These are phyloP conservation scores for Ophion ventricosus DNA, from an alignment of 2,888 invertebrate species.

Conservation along the genomic window DNA sequence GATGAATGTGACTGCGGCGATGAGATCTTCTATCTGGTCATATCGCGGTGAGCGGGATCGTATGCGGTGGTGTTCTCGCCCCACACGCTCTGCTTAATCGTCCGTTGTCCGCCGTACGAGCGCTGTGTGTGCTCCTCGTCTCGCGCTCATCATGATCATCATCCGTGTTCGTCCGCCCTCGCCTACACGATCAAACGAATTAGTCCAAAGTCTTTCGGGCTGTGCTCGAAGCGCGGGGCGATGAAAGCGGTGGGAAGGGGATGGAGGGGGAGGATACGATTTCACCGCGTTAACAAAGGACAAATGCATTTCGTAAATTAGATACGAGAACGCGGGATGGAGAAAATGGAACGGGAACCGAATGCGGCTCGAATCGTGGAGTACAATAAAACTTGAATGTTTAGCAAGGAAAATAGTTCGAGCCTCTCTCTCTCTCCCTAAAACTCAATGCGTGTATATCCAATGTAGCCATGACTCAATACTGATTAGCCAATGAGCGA, in stretches of 20 bases:
- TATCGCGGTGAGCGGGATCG: neutral
- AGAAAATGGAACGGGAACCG: constrained; percentile 35
- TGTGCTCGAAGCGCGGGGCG: neutral
- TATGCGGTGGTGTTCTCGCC: constrained; percentile 28
- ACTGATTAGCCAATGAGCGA: neutral
- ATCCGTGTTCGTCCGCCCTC: constrained; percentile 40
- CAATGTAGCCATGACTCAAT: neutral
- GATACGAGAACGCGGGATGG: constrained; percentile 17
- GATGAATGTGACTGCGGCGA: neutral
- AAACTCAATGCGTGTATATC: neutral
- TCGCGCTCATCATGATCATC: neutral
- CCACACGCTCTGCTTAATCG: constrained; percentile 37
- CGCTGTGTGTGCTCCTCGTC: neutral
- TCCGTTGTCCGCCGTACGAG: constrained; percentile 8
- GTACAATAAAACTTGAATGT: neutral
- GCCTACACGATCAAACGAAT: constrained; percentile 56
- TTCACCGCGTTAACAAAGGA: constrained; percentile 60
- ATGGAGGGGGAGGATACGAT: constrained; percentile 9
- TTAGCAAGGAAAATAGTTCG: neutral
- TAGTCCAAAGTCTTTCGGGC: constrained; percentile 58
- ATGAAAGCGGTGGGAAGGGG: neutral
- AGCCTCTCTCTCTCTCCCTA: neutral
- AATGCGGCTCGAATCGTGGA: neutral
- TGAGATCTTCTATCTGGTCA: neutral
- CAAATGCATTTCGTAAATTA: constrained; percentile 67